Evolutionary conservation across 2,113 vertebrate genomes (phyloP).

Genomic region (Pedetes capensis): DNA sequence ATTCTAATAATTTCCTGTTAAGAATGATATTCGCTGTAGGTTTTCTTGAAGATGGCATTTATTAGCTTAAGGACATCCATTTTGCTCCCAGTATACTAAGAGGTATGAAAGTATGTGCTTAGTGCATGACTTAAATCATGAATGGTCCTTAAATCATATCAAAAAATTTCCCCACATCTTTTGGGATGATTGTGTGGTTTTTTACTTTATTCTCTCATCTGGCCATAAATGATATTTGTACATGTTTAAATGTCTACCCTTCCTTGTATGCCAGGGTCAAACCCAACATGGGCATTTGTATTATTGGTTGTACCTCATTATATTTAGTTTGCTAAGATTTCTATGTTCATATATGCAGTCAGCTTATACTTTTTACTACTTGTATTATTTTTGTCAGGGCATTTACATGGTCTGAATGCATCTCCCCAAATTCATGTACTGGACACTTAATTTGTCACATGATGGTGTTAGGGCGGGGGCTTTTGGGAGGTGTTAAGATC

Average conservation of each 20-base stretch:
- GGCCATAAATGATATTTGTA: background rate
- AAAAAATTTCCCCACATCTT: background rate
- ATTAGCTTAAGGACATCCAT: background rate
- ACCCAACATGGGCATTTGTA: background rate
- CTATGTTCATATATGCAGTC: background rate
- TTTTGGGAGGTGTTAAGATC: background rate
- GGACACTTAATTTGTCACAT: background rate
- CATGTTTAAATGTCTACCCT: background rate
- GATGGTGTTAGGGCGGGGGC: too few relatives aligned
- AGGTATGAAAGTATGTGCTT: background rate
- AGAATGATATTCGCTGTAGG: background rate
- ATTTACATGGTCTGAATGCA: background rate
- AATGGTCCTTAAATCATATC: background rate
- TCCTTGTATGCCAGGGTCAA: background rate
- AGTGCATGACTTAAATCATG: background rate
- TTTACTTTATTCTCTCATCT: background rate
- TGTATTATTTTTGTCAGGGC: background rate
- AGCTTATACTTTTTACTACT: background rate
- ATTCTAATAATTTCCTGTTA: background rate
- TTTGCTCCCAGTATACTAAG: background rate
- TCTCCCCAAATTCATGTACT: background rate
- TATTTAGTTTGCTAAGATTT: background rate
- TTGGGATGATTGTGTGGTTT: background rate
- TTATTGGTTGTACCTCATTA: background rate
- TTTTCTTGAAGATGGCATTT: background rate